phyloP scores from a whole-genome alignment of 2,113 vertebrate genomes.

The Paramormyrops kingsleyae region DNA sequence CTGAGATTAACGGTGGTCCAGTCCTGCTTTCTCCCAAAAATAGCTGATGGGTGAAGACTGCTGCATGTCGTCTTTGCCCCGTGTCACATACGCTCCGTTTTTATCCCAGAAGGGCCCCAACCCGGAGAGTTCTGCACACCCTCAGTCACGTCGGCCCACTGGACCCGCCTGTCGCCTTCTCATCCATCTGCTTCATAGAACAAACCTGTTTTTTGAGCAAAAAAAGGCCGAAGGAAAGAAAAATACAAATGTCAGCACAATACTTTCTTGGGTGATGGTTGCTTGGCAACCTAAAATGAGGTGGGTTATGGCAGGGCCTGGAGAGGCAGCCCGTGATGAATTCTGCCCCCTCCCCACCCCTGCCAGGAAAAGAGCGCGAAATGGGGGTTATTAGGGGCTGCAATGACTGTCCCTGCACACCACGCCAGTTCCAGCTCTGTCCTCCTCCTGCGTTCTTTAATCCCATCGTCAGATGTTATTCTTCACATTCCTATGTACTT shows the following conservation, averaged over 20 bases:
- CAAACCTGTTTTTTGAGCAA: conserved; percentile 36
- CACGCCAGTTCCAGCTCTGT: not conserved
- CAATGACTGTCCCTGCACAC: not conserved
- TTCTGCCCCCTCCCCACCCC: not conserved
- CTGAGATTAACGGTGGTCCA: not conserved
- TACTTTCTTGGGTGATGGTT: conserved; percentile 42
- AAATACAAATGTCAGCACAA: conserved; percentile 14
- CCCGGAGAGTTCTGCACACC: not conserved
- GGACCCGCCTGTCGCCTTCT: not conserved
- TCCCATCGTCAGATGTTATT: not conserved
- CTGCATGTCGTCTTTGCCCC: not conserved
- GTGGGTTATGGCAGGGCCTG: conserved; percentile 30
- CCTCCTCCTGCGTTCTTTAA: not conserved
- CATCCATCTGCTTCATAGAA: not conserved
- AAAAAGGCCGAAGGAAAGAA: conserved; percentile 26
- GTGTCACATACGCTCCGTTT: not conserved
- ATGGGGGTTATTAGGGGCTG: conserved; percentile 31
- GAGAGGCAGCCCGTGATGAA: conserved; percentile 1
- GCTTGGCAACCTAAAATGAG: conserved; percentile 56
- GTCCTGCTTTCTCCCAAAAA: not conserved
- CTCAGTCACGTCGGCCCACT: not conserved
- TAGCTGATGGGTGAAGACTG: not conserved
- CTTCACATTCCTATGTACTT: not conserved
- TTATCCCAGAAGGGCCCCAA: not conserved
- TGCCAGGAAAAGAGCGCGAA: conserved; percentile 25